A percentile compares a stretch with the other conserved stretches of the same genome.
Evolutionary conservation across 2,113 vertebrate species (phyloP).

Genomic region (Rattus norvegicus): GRCr8 NC_086021.1:52245001-52245500

Average conservation of each 20-base stretch:
- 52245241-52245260: neutral
- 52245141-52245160: neutral
- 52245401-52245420: neutral
- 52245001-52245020: neutral
- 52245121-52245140: slow-evolving; percentile 14
- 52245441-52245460: neutral
- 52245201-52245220: neutral
- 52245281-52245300: neutral
- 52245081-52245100: neutral
- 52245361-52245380: neutral
- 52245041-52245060: neutral
- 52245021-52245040: neutral
- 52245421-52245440: neutral
- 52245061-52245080: neutral
- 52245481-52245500: neutral
- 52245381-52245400: neutral
- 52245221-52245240: neutral
- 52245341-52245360: neutral
- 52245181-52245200: neutral
- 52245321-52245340: neutral
- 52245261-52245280: neutral
- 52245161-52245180: neutral
- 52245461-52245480: neutral
- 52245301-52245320: neutral
- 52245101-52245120: neutral